Percentiles rank a stretch among this genome's conserved stretches.
phyloP scores from a whole-genome alignment of 2,797 vertebrate genomes.

The Erpetoichthys calabaricus region DNA sequence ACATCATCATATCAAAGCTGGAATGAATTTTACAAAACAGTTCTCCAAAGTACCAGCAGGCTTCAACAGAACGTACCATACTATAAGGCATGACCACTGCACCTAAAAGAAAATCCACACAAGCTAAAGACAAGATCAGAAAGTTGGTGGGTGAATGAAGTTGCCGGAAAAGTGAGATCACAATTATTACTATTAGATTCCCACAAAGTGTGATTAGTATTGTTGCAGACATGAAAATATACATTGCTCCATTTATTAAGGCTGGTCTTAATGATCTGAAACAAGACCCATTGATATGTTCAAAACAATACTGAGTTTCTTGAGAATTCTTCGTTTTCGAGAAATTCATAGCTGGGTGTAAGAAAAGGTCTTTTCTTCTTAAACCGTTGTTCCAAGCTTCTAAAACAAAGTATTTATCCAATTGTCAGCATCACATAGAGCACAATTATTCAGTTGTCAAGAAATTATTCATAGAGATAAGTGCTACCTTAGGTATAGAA shows the following conservation, averaged over 20 bases:
- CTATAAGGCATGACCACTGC: slow-evolving; percentile 26
- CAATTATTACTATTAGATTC: slow-evolving; percentile 20
- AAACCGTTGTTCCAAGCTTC: too few relatives aligned
- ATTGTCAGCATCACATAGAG: too few relatives aligned
- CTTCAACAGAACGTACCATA: slow-evolving; percentile 21
- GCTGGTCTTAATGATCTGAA: slow-evolving; percentile 4
- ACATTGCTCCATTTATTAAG: slow-evolving; percentile 11
- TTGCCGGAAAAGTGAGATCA: slow-evolving; percentile 11
- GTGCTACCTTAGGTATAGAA: too few relatives aligned
- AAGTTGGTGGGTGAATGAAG: slow-evolving; percentile 13
- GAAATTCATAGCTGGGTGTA: too few relatives aligned
- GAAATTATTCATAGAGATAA: too few relatives aligned
- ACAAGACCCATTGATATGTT: slow-evolving; percentile 20
- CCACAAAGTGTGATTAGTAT: slow-evolving; percentile 23
- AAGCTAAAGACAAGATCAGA: slow-evolving; percentile 19
- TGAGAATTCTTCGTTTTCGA: too few relatives aligned
- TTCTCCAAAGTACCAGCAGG: slow-evolving; percentile 28
- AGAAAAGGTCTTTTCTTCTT: too few relatives aligned
- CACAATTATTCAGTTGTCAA: too few relatives aligned
- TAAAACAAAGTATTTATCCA: too few relatives aligned
- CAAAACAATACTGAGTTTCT: slow-evolving; percentile 12
- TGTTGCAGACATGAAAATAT: slow-evolving; percentile 15
- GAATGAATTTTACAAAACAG: slow-evolving; percentile 24
- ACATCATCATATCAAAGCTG: slow-evolving; percentile 22
- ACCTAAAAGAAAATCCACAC: slow-evolving; percentile 22